A percentile compares a stretch with the other conserved stretches of the same genome.
These are phyloP conservation scores for Brotula barbata DNA, from an alignment of 2,797 vertebrate genomes.

Conservation along the genomic window DNA sequence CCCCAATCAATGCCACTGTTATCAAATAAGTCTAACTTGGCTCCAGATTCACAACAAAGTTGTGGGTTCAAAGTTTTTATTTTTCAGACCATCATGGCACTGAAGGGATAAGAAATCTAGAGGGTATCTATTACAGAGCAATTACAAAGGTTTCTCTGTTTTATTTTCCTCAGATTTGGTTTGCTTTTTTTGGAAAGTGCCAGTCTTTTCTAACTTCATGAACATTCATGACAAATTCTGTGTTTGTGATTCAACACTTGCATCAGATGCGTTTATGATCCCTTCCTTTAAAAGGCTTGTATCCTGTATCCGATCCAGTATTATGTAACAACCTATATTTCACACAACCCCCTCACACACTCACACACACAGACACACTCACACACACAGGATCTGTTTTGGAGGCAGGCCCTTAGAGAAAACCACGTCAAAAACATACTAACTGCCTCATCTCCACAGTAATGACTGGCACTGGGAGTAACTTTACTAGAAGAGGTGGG, in stretches of 20 bases:
- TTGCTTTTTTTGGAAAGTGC: background rate
- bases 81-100: background rate
- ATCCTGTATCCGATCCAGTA: slow-evolving; percentile 9
- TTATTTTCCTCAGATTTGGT: background rate
- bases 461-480: slow-evolving; percentile 55
- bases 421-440: slow-evolving; percentile 38
- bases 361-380: background rate
- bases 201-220: background rate
- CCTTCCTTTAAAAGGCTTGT: background rate
- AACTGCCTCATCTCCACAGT: slow-evolving; percentile 70
- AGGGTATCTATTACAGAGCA: slow-evolving; percentile 3
- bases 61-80: too few species aligned
- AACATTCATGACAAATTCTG: background rate
- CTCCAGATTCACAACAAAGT: background rate
- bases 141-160: background rate
- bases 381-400: slow-evolving; percentile 11
- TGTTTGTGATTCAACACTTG: background rate
- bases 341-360: slow-evolving; percentile 11
- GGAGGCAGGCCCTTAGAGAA: slow-evolving; percentile 11
- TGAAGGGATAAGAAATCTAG: background rate
- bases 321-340: slow-evolving; percentile 40
- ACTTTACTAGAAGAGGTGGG: slow-evolving; percentile 49
- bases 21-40: slow-evolving; percentile 23
- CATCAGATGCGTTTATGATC: background rate
- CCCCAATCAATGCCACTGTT: slow-evolving; percentile 47